These are phyloP conservation scores for Distichodus sexfasciatus DNA, from an alignment of 2,797 vertebrate species.

Conservation along the genomic window DNA sequence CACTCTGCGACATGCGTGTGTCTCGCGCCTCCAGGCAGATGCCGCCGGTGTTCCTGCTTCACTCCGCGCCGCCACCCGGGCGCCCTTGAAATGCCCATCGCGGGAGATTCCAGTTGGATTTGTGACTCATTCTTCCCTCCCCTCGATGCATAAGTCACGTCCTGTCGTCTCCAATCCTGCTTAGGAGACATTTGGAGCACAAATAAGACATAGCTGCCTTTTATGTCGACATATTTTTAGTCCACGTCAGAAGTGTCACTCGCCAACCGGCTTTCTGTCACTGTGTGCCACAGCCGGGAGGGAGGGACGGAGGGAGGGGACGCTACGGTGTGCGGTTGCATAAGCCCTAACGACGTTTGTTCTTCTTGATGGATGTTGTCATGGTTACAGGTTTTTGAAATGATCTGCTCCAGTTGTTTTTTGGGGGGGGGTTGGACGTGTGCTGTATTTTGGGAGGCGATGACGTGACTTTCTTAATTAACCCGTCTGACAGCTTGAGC, in stretches of 20 bases:
- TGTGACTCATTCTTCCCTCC: constrained; percentile 10
- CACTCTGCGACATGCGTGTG: constrained; percentile 24
- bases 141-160: background rate
- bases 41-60: constrained; percentile 46
- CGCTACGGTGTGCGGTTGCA: background rate
- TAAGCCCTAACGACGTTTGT: background rate
- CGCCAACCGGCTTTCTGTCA: background rate
- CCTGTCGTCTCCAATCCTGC: background rate
- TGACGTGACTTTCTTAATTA: background rate
- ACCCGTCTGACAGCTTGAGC: background rate
- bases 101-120: constrained; percentile 42
- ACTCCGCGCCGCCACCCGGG: constrained; percentile 36
- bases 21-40: constrained; percentile 35
- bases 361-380: constrained; percentile 28
- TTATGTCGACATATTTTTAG: background rate
- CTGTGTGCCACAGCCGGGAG: background rate
- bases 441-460: constrained; percentile 1
- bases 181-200: background rate
- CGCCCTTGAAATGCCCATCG: constrained; percentile 39
- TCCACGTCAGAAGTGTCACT: background rate
- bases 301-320: background rate
- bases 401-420: constrained; percentile 14
- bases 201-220: background rate
- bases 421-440: too few species aligned
- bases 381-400: constrained; percentile 20